Evolutionary conservation across 2,797 vertebrate species (phyloP).

Genomic region (Okamejei kenojei): DNA sequence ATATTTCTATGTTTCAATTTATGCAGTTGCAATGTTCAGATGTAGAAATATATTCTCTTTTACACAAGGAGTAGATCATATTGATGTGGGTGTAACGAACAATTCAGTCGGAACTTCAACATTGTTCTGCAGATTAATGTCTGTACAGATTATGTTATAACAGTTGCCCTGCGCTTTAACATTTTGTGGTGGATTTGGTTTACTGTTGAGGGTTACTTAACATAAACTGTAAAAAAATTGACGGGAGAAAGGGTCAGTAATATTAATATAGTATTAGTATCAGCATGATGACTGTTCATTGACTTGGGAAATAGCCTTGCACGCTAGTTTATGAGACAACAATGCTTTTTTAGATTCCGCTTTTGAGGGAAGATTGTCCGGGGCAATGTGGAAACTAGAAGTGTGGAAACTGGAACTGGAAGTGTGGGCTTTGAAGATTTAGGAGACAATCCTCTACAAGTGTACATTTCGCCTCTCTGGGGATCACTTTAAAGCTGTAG

Average conservation of each 20-base stretch:
- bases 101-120: background rate
- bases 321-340: background rate
- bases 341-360: conserved; percentile 20
- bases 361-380: background rate
- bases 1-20: background rate
- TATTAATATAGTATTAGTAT: background rate
- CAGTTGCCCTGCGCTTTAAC: background rate
- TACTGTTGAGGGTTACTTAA: background rate
- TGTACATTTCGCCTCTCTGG: conserved; percentile 27
- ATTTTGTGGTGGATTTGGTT: background rate
- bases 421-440: conserved; percentile 29
- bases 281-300: conserved; percentile 14
- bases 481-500: conserved; percentile 32
- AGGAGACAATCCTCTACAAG: conserved; percentile 20
- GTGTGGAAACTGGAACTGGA: background rate
- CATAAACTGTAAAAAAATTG: background rate
- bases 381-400: background rate
- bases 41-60: background rate
- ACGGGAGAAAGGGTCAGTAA: background rate
- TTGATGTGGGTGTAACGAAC: background rate
- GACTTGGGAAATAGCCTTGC: conserved; percentile 26
- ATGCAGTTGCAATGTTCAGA: background rate
- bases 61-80: background rate
- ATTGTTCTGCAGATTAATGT: background rate
- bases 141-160: background rate